These are phyloP conservation scores for Notothenia rossii DNA, from an alignment of 2,113 vertebrate genomes.

Conservation along the genomic window DNA sequence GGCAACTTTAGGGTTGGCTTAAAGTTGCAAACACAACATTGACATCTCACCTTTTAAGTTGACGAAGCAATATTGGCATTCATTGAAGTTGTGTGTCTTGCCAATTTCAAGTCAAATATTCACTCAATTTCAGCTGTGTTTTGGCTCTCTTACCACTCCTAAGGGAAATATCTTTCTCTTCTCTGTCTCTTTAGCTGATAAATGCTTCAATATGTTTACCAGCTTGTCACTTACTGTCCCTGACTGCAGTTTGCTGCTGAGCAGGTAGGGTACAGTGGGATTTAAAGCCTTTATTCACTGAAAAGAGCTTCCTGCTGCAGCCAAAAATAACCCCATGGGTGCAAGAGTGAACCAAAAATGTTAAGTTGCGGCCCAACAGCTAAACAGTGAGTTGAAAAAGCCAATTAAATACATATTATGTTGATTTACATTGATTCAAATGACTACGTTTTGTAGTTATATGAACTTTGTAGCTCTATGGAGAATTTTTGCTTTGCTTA, in stretches of 20 bases:
- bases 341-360: neutral
- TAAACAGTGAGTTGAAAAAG: neutral
- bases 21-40: neutral
- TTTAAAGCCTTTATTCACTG: neutral
- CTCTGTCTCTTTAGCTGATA: neutral
- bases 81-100: neutral
- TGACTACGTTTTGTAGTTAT: neutral
- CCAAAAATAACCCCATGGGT: neutral
- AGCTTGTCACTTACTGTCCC: neutral
- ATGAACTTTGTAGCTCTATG: neutral
- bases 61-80: neutral
- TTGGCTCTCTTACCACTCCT: too few relatives aligned
- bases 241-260: conserved; percentile 1
- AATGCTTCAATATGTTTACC: neutral
- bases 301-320: neutral
- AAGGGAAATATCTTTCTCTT: neutral
- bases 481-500: neutral
- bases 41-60: neutral
- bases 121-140: neutral
- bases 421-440: neutral
- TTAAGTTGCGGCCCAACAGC: too few relatives aligned
- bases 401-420: neutral
- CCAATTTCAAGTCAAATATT: neutral
- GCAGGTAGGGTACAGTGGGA: neutral
- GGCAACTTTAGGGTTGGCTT: neutral